Evolutionary conservation across 2,888 invertebrate species (phyloP), one percentile per base, ranked within the genome.

Genomic region (Cybosia mesomella): DNA sequence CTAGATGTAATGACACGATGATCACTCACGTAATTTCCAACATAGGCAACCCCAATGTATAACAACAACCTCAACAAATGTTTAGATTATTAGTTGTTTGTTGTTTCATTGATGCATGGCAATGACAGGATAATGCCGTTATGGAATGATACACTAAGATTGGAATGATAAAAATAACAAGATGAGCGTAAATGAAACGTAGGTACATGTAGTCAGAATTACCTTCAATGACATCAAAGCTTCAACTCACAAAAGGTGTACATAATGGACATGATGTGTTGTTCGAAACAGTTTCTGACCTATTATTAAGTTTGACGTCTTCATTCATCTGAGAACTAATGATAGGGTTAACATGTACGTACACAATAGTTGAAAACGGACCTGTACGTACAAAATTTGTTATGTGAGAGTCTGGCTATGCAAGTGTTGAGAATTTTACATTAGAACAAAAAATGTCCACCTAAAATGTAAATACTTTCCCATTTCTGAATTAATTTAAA

Each of bases 81-180:
- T 39, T 39, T 59, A 39, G 15, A 39, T 59, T 49, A n/a, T 49
- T 49, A 49, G n/a, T 49, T 49, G 18, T 3, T 18, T n/a, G 49
- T 49, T 49, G n/a, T 49, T 49, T 49, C 49, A 49, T 9, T 49
- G 49, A 49, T 49, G 49, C 49, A 49, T 49, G 49, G 49, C 49
- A n/a, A 49, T 49, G 43, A 43, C 43, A 64, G 32, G 18, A n/a
- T 28, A 59, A 60, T 36, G 10, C 22, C 21, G 43, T 64, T 62
- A 61, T 62, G 61, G 58, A 32, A 62, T 55, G 18, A 69, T 62
- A 72, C 68, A 74, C 68, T 58, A 24, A 76, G 78, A 80, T 81
- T 58, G 53, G 24, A n/a, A 59, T 49, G 76, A 82, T 83, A 80
- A 77, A 79, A 74, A 74, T 83, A 83, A 80, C 66, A 75, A 81